Conservation (phyloP, 2,888 invertebrate genomes). For the Oxytorus armatus region DNA sequence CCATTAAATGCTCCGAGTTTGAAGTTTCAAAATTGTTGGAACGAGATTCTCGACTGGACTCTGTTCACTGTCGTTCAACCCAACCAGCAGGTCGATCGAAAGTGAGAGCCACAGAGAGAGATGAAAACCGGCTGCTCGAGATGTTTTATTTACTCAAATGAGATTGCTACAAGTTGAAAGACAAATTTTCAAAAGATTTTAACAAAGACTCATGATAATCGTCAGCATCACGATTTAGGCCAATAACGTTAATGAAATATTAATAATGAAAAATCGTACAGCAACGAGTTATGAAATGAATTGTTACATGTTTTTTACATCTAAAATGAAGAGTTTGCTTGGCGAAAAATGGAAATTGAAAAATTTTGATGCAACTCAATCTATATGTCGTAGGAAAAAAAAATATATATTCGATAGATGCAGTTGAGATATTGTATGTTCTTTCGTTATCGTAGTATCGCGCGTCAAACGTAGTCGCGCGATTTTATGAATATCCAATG, state of each 20-base stretch:
- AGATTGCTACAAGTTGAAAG: background rate
- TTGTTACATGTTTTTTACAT: background rate
- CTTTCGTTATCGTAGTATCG: background rate
- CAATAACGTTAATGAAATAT: slow-evolving; percentile 19
- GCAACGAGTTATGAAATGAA: background rate
- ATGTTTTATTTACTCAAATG: background rate
- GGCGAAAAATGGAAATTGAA: background rate
- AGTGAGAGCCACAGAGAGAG: slow-evolving; percentile 3
- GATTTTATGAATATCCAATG: slow-evolving; percentile 13
- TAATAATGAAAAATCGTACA: background rate
- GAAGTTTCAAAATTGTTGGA: slow-evolving; percentile 21
- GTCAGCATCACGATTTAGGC: slow-evolving; percentile 28
- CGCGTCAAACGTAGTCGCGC: slow-evolving; percentile 10
- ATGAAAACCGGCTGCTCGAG: background rate
- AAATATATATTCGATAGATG: background rate
- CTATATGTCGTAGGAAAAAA: background rate
- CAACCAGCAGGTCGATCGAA: slow-evolving; percentile 62
- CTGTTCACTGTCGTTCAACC: slow-evolving; percentile 34
- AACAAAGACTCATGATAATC: slow-evolving; percentile 2
- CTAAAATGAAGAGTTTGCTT: background rate
- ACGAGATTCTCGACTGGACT: too few species aligned
- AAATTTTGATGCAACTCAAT: background rate
- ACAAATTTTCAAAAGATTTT: too few species aligned
- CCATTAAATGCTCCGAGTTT: slow-evolving; percentile 27
- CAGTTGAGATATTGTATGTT: background rate